These are phyloP conservation scores for Oreochromis niloticus DNA, from an alignment of 2,113 vertebrate genomes.

Conservation along the genomic window DNA sequence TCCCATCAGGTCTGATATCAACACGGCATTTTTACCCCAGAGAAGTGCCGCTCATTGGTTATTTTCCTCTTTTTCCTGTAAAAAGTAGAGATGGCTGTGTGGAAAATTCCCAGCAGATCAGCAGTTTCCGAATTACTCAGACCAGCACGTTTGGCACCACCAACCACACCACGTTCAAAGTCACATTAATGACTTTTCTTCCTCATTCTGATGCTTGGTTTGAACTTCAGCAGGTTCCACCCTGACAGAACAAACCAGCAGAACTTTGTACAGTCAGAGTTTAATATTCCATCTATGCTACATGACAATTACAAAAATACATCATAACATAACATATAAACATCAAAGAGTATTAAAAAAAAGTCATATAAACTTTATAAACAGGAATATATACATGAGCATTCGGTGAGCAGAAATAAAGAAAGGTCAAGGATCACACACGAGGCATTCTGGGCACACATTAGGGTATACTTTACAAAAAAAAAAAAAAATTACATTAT, in stretches of 20 bases:
- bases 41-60: neutral
- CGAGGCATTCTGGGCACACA: slow-evolving; percentile 47
- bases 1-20: neutral
- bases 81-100: neutral
- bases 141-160: neutral
- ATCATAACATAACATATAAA: slow-evolving; percentile 18
- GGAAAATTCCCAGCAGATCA: neutral
- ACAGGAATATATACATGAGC: slow-evolving; percentile 24
- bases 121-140: neutral
- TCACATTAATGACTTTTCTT: neutral
- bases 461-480: slow-evolving; percentile 6
- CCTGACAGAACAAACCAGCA: neutral
- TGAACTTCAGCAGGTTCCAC: neutral
- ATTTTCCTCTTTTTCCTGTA: neutral
- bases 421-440: slow-evolving; percentile 3
- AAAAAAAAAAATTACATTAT: neutral
- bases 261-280: neutral
- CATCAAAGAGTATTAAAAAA: slow-evolving; percentile 28
- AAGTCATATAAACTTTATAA: slow-evolving; percentile 29
- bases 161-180: neutral
- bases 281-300: slow-evolving; percentile 43
- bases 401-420: slow-evolving; percentile 30
- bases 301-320: slow-evolving; percentile 53
- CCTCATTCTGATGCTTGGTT: neutral
- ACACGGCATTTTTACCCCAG: neutral